Conservation (phyloP, 1,140 invertebrate genomes). For the Drosophila biarmipes region DNA sequence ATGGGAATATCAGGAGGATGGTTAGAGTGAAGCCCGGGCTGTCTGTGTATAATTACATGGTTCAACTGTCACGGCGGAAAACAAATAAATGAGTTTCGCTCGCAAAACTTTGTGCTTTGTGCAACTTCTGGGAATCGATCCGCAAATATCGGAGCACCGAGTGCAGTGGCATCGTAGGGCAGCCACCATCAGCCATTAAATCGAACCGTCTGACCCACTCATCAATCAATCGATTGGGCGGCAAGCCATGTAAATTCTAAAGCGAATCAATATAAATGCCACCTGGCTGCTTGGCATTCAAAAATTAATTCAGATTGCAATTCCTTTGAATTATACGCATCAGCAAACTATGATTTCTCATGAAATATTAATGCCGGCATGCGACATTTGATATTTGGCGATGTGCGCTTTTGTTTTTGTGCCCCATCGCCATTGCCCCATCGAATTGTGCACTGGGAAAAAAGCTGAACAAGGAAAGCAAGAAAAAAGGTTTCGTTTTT, state of each 20-base stretch:
- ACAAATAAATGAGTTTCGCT: constrained; percentile 79
- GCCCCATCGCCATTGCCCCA: background rate
- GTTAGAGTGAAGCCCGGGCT: constrained; percentile 27
- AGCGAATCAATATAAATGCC: constrained; percentile 46
- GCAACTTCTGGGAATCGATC: constrained; percentile 56
- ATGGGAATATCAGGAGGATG: background rate
- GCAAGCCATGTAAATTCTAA: constrained; percentile 46
- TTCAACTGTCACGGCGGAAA: constrained; percentile 78
- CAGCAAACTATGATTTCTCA: constrained; percentile 83
- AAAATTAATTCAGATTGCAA: constrained; percentile 83
- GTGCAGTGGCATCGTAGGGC: background rate
- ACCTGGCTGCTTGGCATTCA: constrained; percentile 40
- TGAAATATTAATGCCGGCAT: constrained; percentile 81
- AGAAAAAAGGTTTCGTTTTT: no score
- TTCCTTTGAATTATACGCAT: constrained; percentile 83
- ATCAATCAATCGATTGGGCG: constrained; percentile 45
- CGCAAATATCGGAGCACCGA: constrained; percentile 28
- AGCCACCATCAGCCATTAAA: constrained; percentile 1
- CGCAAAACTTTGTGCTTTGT: constrained; percentile 53
- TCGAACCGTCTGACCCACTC: constrained; percentile 22
- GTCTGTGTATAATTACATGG: constrained; percentile 82
- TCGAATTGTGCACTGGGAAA: constrained; percentile 4
- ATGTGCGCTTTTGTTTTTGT: constrained; percentile 36
- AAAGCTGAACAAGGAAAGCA: no score
- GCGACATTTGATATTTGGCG: constrained; percentile 77